A percentile compares a stretch with the other conserved stretches of the same genome.
Evolutionary conservation across 2,888 invertebrate species (phyloP).

Genomic region (Spialia ferax): DNA sequence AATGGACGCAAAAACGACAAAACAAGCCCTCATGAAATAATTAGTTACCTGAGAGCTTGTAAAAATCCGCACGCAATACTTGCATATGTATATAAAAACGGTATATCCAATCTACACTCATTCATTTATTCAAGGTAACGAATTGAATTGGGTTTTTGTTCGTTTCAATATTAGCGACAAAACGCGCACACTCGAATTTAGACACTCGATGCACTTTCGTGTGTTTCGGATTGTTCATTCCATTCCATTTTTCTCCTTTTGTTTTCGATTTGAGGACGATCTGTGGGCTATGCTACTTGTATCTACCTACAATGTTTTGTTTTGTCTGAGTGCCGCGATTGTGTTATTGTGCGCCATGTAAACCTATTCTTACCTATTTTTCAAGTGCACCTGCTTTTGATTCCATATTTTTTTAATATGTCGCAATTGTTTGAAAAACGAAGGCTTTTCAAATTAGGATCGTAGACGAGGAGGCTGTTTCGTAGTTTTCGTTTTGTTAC

Average conservation of each 20-base stretch:
- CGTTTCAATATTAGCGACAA: constrained; percentile 53
- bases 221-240: constrained; percentile 57
- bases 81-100: constrained; percentile 15
- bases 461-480: constrained; percentile 22
- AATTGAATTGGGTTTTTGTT: constrained; percentile 48
- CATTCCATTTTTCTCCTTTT: constrained; percentile 54
- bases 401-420: constrained; percentile 39
- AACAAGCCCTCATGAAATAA: constrained; percentile 38
- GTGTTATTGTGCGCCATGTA: constrained; percentile 49
- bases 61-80: constrained; percentile 30
- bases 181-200: constrained; percentile 56
- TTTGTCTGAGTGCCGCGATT: constrained; percentile 58
- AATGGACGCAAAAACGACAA: constrained; percentile 38
- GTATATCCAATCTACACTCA: constrained; percentile 37
- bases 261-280: constrained; percentile 53
- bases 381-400: constrained; percentile 40
- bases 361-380: constrained; percentile 48
- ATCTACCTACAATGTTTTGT: constrained; percentile 52
- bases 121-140: constrained; percentile 48
- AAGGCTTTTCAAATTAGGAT: constrained; percentile 37
- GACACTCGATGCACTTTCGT: constrained; percentile 60
- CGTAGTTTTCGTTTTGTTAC: constrained; percentile 16
- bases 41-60: constrained; percentile 36
- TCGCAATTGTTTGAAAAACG: constrained; percentile 39
- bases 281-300: constrained; percentile 48